Evolutionary conservation across 2,888 invertebrate species (phyloP), one percentile per base, ranked within the genome.

Genomic region (Sinopyrophorus schimmeli): DNA sequence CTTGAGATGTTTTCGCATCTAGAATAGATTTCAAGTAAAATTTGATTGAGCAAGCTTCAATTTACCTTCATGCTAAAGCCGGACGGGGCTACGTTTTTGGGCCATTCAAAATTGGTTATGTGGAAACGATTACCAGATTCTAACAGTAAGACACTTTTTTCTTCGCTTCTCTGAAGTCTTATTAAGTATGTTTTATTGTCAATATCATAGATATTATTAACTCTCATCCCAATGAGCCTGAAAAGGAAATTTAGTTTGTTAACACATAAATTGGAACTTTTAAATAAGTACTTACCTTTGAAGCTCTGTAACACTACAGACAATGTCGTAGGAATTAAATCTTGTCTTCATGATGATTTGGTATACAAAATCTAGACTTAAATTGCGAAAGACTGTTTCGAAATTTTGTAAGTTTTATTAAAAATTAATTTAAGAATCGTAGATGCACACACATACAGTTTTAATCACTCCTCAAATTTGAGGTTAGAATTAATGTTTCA

Each of bases 131-230:
- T 89, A 0, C 96, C 99, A 0, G 97, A 98, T 76, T 99, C 99
- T 18, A 99, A 73, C 4, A 99, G 74, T 17, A 99, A 75, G 5
- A 96, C 83, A 38, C 80, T 80, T 76, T 99, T 99, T 64, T 89
- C 85, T 67, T 95, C 94, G 0, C 86, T 86, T 53, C 89, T 82
- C 70, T 87, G 90, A 21, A 92, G 75, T 34, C 87, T 85, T 57
- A 99, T 89, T 27, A 99, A 80, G 73, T 98, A 99, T 0, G 96
- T 95, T 70, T 92, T 94, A 72, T 87, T 89, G 74, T 99, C 97
- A 60, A 99, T 87, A 71, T 99, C 98, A 73, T 99, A 99, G 21
- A 99, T 86, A 77, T 99, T 97, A 71, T 92, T 89, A 3, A 99
- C 93, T 64, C 98, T 80, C 85, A 94, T 87, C 23, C 97, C 96